Percentiles rank a stretch among this genome's conserved stretches.
Conservation (phyloP, 2,888 invertebrate species). For the Drosophila recens region DNA sequence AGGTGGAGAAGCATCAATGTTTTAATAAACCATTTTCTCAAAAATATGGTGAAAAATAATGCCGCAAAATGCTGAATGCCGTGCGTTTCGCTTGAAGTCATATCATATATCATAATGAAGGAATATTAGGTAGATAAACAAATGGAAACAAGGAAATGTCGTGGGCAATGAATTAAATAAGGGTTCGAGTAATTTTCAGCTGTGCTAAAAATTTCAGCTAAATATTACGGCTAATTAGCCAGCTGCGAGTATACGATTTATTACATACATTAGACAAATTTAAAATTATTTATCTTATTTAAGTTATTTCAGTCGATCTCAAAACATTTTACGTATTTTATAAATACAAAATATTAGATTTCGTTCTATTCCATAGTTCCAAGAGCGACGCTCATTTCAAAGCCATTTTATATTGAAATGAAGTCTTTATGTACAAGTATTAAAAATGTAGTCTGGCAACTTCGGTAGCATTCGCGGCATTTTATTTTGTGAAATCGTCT, state of each 20-base stretch:
- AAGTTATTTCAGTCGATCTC: neutral
- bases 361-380: conserved; percentile 10
- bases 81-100: too few species aligned
- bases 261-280: neutral
- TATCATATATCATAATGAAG: too few species aligned
- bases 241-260: neutral
- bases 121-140: too few species aligned
- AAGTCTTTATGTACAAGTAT: neutral
- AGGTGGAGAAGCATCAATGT: too few species aligned
- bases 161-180: too few species aligned
- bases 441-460: conserved; percentile 37
- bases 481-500: conserved; percentile 33
- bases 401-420: neutral
- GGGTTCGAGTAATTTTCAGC: too few species aligned
- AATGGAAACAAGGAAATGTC: too few species aligned
- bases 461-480: conserved; percentile 49
- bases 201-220: too few species aligned
- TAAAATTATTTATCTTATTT: neutral
- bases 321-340: neutral
- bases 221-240: too few species aligned
- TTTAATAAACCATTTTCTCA: too few species aligned
- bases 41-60: too few species aligned
- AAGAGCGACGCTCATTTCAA: neutral
- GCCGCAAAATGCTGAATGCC: too few species aligned
- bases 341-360: neutral